Base-by-base conservation (phyloP, 2,113 vertebrate genomes). In the Calyptomena viridis region DNA sequence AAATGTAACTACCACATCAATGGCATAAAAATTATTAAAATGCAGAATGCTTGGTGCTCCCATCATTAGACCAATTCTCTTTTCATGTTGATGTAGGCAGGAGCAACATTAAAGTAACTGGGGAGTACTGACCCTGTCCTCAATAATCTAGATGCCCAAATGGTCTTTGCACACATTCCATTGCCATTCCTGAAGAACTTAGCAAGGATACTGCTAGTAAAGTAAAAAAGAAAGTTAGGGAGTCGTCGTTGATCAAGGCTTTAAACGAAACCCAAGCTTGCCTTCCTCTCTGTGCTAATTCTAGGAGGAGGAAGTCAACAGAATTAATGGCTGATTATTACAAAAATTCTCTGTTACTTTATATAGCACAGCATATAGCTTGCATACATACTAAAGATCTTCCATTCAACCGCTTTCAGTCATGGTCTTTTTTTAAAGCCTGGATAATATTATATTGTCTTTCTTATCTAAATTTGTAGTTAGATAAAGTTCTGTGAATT, bases 261-360 rank as follows among this genome's bases (percentile, higher is more conserved):
- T 66, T 52, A 84, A 87, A 87, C 21, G 52, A 79, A 91, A 89
- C 60, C 69, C 35, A 58, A 92, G 17, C 3, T 2, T 40, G 28
- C 37, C 42, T 91, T 94, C 85, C 81, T 85, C 72, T 94, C 73
- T 84, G 58, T 59, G 63, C 77, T 95, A 90, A 86, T 84, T 84
- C 87, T 53, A 76, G 62, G 47, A 82, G 35, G 47, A 92, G 81
- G 90, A 95, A 94, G 77, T 88, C 31, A 94, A 88, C 52, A 72
- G 30, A 79, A 91, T 63, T 69, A 95, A 89, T 49, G 52, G 49
- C 50, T 71, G 78, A 82, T 90, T 89, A 92, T 74, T 55, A 71
- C 69, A 94, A 94, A 95, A 92, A 67, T 73, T 73, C 19, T 16
- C 2, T 44, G 47, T 94, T 77, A 63, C 68, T 94, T 94, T 90